Conservation (phyloP, 1,140 invertebrate genomes). For the Matsumurasca onukii region DNA sequence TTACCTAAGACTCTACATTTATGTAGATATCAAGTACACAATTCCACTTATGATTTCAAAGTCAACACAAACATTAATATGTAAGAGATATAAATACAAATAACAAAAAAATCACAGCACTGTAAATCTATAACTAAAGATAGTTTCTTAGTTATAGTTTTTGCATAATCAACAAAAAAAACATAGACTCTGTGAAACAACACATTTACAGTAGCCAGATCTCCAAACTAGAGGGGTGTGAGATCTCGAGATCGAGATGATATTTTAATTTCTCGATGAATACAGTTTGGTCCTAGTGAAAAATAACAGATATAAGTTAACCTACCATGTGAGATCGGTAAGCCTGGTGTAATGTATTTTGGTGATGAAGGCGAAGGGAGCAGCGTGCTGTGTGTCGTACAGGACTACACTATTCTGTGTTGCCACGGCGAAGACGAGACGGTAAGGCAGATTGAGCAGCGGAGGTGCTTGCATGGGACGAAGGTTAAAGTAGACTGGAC, state of each 20-base stretch:
- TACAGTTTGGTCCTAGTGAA: too few species aligned
- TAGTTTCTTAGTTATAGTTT: neutral
- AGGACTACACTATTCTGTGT: constrained; percentile 83
- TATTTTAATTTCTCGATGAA: too few species aligned
- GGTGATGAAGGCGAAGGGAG: constrained; percentile 81
- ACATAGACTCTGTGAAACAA: neutral
- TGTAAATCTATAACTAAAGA: neutral
- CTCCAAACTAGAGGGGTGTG: neutral
- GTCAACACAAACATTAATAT: too few species aligned
- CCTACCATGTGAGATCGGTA: constrained; percentile 86
- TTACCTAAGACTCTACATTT: too few species aligned
- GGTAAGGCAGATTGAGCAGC: constrained; percentile 69
- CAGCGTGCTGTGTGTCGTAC: constrained; percentile 88
- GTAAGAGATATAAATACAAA: too few species aligned
- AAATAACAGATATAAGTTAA: too few species aligned
- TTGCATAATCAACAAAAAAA: neutral
- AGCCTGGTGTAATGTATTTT: constrained; percentile 94
- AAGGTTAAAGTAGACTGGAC: constrained; percentile 72
- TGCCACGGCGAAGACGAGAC: constrained; percentile 88
- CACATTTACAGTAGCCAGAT: neutral
- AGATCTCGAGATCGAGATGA: neutral
- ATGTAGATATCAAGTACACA: too few species aligned
- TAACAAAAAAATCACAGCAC: too few species aligned
- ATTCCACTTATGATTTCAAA: too few species aligned
- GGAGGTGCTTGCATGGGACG: constrained; percentile 56